Conservation (phyloP, 1,140 invertebrate species). For the Arctopsyche grandis region DNA sequence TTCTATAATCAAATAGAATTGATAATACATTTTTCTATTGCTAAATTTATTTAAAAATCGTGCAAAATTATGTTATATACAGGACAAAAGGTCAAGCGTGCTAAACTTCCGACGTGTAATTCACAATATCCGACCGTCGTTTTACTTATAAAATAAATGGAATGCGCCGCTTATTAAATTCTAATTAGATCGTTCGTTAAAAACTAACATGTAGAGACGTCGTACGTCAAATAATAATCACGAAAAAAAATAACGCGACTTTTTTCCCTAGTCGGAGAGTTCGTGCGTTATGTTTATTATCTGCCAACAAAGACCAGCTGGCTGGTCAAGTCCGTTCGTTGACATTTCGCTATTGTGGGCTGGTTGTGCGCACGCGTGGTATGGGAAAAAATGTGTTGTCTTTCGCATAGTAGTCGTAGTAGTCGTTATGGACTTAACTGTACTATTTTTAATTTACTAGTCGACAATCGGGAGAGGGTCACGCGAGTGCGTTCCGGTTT, state of each 20-base stretch:
- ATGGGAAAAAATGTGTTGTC: constrained; percentile 2
- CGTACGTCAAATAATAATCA: no score
- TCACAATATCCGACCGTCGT: no score
- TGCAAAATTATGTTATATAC: no score
- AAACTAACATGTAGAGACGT: no score
- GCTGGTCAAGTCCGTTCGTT: constrained; percentile 53
- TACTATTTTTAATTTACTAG: constrained; percentile 26
- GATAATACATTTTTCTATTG: no score
- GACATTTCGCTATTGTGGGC: constrained; percentile 37
- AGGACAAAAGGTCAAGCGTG: no score
- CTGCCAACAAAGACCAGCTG: neutral
- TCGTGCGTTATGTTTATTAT: constrained; percentile 35
- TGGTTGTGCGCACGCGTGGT: neutral
- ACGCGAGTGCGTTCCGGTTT: neutral
- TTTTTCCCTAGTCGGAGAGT: neutral
- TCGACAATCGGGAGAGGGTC: neutral
- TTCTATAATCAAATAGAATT: no score
- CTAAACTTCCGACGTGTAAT: no score
- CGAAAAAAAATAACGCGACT: constrained; percentile 22
- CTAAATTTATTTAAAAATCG: no score
- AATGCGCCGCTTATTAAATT: no score
- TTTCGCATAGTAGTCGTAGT: neutral
- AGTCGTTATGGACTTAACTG: constrained; percentile 30
- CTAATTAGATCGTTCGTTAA: no score
- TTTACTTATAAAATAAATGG: no score